phyloP scores from a whole-genome alignment of 2,888 invertebrate species.

The Erannis defoliaria region DNA sequence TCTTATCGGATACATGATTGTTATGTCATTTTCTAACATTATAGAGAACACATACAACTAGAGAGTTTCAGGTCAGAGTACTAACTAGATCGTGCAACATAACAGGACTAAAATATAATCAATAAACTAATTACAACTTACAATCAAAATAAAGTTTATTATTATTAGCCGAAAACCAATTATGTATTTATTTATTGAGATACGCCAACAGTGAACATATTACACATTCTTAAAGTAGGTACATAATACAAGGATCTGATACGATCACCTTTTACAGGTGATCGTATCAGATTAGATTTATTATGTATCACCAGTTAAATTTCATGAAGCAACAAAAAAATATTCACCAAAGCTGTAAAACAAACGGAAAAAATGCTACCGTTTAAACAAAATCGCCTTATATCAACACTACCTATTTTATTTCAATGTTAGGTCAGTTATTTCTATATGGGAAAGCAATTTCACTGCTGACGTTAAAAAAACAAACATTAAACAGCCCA shows the following conservation, averaged over 20 bases:
- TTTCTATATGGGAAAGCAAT: conserved; percentile 32
- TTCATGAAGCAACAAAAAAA: background rate
- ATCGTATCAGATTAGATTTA: too few relatives aligned
- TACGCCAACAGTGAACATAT: too few relatives aligned
- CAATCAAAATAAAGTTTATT: too few relatives aligned
- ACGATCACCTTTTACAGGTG: too few relatives aligned
- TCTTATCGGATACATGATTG: background rate
- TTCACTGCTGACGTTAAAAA: conserved; percentile 36
- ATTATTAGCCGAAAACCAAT: too few relatives aligned
- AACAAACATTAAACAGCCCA: conserved; percentile 31
- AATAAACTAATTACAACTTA: background rate
- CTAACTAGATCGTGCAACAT: too few relatives aligned
- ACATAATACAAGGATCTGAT: too few relatives aligned
- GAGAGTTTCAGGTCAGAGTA: background rate
- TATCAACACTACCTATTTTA: conserved; percentile 7
- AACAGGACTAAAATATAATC: background rate
- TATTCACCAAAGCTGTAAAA: background rate
- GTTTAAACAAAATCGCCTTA: conserved; percentile 1
- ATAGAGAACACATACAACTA: background rate
- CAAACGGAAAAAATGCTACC: background rate
- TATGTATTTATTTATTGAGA: too few relatives aligned
- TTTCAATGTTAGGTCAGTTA: background rate
- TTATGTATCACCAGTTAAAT: too few relatives aligned
- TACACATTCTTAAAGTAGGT: too few relatives aligned
- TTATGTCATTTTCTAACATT: background rate